Conservation (phyloP, 2,888 invertebrate species). For the Leucoma salicis region DNA sequence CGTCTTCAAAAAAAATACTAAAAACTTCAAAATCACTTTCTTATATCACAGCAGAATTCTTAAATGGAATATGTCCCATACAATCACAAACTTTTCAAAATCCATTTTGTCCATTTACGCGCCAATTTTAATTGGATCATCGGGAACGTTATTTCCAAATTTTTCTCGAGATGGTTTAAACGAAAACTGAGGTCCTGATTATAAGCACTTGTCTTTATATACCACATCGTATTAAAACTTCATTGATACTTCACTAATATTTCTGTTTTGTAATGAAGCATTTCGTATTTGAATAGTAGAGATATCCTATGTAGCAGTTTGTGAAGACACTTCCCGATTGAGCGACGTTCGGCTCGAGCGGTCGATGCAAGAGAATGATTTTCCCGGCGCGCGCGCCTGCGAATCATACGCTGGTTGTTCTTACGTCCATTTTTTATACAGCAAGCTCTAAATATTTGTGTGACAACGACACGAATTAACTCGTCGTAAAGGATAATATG, state of each 20-base stretch:
- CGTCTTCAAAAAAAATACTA: slow-evolving; percentile 24
- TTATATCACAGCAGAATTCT: slow-evolving; percentile 28
- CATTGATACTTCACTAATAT: slow-evolving; percentile 38
- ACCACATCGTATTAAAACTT: slow-evolving; percentile 46
- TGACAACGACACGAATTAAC: slow-evolving; percentile 70
- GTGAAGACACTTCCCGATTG: slow-evolving; percentile 59
- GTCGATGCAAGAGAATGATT: slow-evolving; percentile 66
- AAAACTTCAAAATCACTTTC: slow-evolving; percentile 40
- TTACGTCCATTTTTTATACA: slow-evolving; percentile 75
- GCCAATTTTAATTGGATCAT: slow-evolving; percentile 42
- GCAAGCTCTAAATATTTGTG: slow-evolving; percentile 72
- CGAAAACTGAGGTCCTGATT: slow-evolving; percentile 36
- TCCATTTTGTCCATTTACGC: slow-evolving; percentile 52
- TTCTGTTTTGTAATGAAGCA: slow-evolving; percentile 18
- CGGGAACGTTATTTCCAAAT: slow-evolving; percentile 40
- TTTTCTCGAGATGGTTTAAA: slow-evolving; percentile 42
- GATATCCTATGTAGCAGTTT: too few relatives aligned
- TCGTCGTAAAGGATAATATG: slow-evolving; percentile 78
- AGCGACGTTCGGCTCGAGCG: slow-evolving; percentile 63
- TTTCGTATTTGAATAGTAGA: slow-evolving; percentile 19
- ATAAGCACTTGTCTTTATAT: slow-evolving; percentile 39
- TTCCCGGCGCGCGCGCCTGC: slow-evolving; percentile 67
- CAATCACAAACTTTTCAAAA: slow-evolving; percentile 48
- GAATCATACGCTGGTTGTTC: slow-evolving; percentile 44
- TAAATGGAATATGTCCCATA: slow-evolving; percentile 23